Percentiles rank a stretch among this genome's conserved stretches.
These are phyloP conservation scores for Caenorhabditis sulstoni DNA, from an alignment of 2,888 invertebrate species.

Conservation along the genomic window DNA sequence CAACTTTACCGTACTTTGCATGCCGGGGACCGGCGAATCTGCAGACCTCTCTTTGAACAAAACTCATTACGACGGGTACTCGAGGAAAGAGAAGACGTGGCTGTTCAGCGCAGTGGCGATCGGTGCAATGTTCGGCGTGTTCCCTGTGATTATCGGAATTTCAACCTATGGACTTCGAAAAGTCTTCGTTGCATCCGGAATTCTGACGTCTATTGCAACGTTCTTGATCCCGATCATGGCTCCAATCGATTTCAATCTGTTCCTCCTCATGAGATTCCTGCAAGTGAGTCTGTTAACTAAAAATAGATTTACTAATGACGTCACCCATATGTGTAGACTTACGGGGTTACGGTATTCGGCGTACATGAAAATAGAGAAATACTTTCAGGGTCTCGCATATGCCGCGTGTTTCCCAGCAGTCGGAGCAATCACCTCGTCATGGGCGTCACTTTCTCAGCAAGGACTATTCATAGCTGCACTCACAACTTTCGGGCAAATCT, in stretches of 20 bases:
- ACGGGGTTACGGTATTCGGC: no score
- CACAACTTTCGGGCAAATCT: constrained; percentile 65
- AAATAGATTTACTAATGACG: no score
- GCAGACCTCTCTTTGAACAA: constrained; percentile 47
- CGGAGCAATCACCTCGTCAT: constrained; percentile 62
- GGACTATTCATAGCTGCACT: constrained; percentile 66
- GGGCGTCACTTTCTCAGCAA: constrained; percentile 64
- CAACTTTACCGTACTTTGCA: constrained; percentile 76
- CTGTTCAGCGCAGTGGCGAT: constrained; percentile 78
- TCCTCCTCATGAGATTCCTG: constrained; percentile 65
- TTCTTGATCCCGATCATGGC: constrained; percentile 62
- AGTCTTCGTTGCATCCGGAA: constrained; percentile 64
- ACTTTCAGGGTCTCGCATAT: constrained; percentile 59
- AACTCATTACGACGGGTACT: constrained; percentile 71
- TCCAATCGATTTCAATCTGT: constrained; percentile 46
- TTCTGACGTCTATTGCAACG: constrained; percentile 60
- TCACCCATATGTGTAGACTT: no score
- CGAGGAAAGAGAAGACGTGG: constrained; percentile 68
- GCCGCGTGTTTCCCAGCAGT: constrained; percentile 63
- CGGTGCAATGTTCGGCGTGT: constrained; percentile 77
- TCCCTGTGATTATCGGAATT: constrained; percentile 72
- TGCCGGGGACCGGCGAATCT: constrained; percentile 67
- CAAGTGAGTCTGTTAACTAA: no score
- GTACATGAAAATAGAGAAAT: no score
- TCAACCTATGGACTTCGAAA: constrained; percentile 71